Conservation (phyloP, 1,140 invertebrate species). For the Drosophila auraria region DNA sequence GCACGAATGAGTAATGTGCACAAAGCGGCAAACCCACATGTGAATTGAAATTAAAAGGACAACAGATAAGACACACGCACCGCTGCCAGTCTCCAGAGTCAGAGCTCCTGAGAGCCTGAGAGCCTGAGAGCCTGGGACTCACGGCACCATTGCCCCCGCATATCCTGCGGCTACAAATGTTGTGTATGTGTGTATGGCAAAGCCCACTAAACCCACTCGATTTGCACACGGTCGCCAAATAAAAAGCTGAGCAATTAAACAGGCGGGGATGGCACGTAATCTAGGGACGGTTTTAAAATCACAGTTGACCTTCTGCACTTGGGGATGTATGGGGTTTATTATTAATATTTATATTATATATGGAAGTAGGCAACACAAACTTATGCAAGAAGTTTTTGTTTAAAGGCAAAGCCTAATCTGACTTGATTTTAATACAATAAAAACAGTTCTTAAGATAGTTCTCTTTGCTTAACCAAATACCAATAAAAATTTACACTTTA, state of each 20-base stretch:
- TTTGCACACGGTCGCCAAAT: conserved; percentile 2
- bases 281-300: conserved; percentile 16
- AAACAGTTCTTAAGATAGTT: too few relatives aligned
- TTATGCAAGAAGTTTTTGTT: neutral
- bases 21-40: conserved; percentile 76
- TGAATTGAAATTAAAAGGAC: conserved; percentile 78
- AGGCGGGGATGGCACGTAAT: neutral
- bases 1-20: conserved; percentile 74
- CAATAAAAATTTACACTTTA: too few relatives aligned
- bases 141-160: conserved; percentile 2
- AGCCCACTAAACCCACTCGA: neutral
- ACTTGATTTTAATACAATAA: too few relatives aligned
- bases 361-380: neutral
- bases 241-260: neutral
- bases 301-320: conserved; percentile 17
- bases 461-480: too few relatives aligned
- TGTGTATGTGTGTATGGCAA: neutral
- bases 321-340: neutral
- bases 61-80: conserved; percentile 76
- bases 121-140: neutral
- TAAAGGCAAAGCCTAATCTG: too few relatives aligned
- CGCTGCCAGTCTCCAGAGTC: conserved; percentile 2
- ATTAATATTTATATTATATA: neutral
- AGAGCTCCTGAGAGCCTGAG: neutral
- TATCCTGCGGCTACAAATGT: conserved; percentile 11